Conservation (phyloP, 1,140 invertebrate species). For the Cydia splendana region DNA sequence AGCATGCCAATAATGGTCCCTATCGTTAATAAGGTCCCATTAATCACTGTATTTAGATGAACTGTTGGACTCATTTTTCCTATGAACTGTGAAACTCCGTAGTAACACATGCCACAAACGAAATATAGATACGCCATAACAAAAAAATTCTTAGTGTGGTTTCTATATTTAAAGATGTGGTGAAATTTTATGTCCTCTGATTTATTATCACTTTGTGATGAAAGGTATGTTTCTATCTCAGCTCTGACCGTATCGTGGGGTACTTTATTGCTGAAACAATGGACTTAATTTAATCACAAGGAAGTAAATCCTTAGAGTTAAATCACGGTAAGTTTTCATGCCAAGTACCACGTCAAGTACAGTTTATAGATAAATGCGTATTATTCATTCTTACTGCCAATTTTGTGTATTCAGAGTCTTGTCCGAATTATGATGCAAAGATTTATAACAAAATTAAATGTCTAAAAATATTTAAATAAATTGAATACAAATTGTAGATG, state of each 20-base stretch:
- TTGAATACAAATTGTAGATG: no score
- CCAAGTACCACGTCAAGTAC: no score
- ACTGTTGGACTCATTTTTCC: constrained; percentile 83
- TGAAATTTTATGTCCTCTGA: neutral
- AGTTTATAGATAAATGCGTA: no score
- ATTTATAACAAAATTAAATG: no score
- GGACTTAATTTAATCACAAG: neutral
- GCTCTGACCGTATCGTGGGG: constrained; percentile 12
- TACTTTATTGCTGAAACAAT: constrained; percentile 11
- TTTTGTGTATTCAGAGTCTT: no score
- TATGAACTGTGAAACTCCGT: constrained; percentile 84
- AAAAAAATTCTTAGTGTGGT: neutral
- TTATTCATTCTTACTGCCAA: no score
- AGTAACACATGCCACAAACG: constrained; percentile 83
- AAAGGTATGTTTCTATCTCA: constrained; percentile 11
- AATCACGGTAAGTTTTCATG: no score
- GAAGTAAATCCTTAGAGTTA: no score
- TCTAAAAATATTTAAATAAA: no score
- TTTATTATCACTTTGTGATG: neutral
- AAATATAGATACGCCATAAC: constrained; percentile 83
- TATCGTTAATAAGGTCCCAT: constrained; percentile 54
- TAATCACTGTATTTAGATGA: constrained; percentile 83
- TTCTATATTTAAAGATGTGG: constrained; percentile 14
- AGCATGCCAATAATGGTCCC: neutral
- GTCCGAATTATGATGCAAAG: no score